Base-by-base conservation (phyloP, 2,113 vertebrate genomes). In the Trachemys scripta region DNA sequence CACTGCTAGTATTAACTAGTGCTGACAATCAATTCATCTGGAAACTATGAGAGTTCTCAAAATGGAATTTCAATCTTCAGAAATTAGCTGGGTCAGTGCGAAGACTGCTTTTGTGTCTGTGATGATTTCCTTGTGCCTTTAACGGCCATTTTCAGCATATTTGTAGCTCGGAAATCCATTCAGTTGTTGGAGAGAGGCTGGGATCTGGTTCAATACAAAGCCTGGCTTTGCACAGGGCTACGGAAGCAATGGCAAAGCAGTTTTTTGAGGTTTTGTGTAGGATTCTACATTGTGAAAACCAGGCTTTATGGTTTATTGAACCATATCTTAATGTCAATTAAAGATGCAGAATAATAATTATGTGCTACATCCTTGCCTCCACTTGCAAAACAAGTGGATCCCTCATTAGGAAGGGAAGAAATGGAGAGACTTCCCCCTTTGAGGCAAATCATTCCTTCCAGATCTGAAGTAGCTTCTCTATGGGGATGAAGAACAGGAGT, bases 141-240 rank as follows among this genome's bases (percentile, higher is more conserved):
- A 88, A 93, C 22, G 83, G 80, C 27, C 38, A 17, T 62, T 95
- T 86, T 86, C 94, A 97, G 82, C 5, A 5, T 96, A 93, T 90
- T 59, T 88, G 84, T 91, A 90, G 84, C 92, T 96, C 51, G 92
- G 82, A 95, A 97, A 97, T 88, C 22, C 80, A 82, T 92, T 95
- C 89, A 92, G 57, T 79, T 84, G 29, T 59, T 88, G 86, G 38
- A 88, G 91, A 95, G 80, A 91, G 80, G 51, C 82, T 88, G 88
- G 76, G 47, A 84, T 80, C 25, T 53, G 69, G 79, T 91, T 97
- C 84, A 88, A 90, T 94, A 56, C 91, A 90, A 95, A 65, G 45
- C 76, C 25, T 90, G 49, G 27, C 45, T 89, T 59, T 95, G 80
- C 38, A n/a, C 92, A 88, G 82, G 65, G 59, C 62, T 87, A 82